Evolutionary conservation across 1,140 invertebrate genomes (phyloP), one percentile per base, ranked within the genome.

Genomic region (Sycophila sp.): DNA sequence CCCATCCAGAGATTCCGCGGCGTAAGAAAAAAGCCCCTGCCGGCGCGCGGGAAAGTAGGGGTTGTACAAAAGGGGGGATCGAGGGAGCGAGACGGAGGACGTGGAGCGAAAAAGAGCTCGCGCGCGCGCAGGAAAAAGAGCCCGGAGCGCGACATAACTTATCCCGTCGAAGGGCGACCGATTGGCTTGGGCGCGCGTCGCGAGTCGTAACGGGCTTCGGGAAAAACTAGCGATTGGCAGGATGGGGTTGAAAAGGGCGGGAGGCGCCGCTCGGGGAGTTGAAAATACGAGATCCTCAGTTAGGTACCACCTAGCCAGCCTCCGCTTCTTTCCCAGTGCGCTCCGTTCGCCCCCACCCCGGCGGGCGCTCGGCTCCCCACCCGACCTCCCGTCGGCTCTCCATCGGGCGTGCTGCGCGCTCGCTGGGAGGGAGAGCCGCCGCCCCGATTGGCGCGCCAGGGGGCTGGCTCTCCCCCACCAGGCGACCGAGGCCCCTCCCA

Each of bases 241-340:
- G 75, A 77, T 75, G 76, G 83, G 83, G 83, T 81, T 82, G 82
- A 76, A 82, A 82, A 60, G 81, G 83, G 83, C 81, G 82, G 81
- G 75, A 76, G 78, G 75, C 75, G 65, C 71, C 72, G 74, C 71
- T 81, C 77, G 80, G 81, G 80, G 81, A 81, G 78, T 80, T 49
- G 81, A 82, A 84, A 82, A 81, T 80, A 80, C 76, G 82, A 82
- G 80, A 82, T 80, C 77, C 76, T 71, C 76, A 76, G 74, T 80
- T 78, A 74, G 80, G 80, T 81, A 81, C 83, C 81, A 83, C 81
- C 83, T 84, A 79, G 83, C 80, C 82, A 83, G 83, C 81, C 84
- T 85, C 83, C 81, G 83, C 42, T 84, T 82, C 79, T 80, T 83
- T 78, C 75, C 75, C 60, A 47, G 32, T 63, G 76, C 70, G 73